A percentile compares a stretch with the other conserved stretches of the same genome.
These are phyloP conservation scores for Aphaenogaster rudis DNA, from an alignment of 1,140 invertebrate genomes.

Conservation along the genomic window DNA sequence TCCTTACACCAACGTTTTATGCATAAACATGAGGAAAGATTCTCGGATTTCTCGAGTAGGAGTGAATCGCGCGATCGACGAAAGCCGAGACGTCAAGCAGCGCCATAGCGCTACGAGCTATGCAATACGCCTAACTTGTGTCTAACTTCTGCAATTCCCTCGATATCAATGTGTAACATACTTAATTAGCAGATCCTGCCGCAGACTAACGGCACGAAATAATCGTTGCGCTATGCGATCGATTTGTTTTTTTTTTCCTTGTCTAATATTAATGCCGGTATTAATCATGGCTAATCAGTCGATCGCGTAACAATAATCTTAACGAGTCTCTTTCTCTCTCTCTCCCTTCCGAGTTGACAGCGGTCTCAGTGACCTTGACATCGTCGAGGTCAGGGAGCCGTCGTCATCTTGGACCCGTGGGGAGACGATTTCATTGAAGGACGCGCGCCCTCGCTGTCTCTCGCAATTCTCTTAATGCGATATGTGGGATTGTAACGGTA, in stretches of 20 bases:
- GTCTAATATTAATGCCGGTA: slow-evolving; percentile 60
- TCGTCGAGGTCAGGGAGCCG: not conserved
- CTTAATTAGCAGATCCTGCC: slow-evolving; percentile 78
- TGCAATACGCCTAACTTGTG: slow-evolving; percentile 81
- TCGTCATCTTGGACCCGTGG: slow-evolving; percentile 2
- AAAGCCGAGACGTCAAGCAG: slow-evolving; percentile 79
- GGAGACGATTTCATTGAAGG: slow-evolving; percentile 40
- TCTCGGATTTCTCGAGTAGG: not conserved
- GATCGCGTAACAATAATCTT: slow-evolving; percentile 71
- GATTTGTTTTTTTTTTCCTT: slow-evolving; percentile 50
- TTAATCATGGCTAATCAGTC: slow-evolving; percentile 69
- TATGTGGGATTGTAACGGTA: slow-evolving; percentile 73
- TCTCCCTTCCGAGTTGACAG: not conserved
- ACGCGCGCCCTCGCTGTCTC: slow-evolving; percentile 48
- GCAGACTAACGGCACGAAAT: slow-evolving; percentile 81
- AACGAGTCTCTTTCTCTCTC: not conserved
- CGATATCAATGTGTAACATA: slow-evolving; percentile 78
- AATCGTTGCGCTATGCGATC: slow-evolving; percentile 63
- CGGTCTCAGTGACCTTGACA: slow-evolving; percentile 21
- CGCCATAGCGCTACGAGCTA: slow-evolving; percentile 76
- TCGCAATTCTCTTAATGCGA: slow-evolving; percentile 53
- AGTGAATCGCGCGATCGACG: not conserved
- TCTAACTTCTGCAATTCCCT: slow-evolving; percentile 79
- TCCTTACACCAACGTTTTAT: not conserved
- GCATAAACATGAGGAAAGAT: not conserved